Evolutionary conservation across 2,113 vertebrate species (phyloP).

Genomic region (Caracal caracal): DNA sequence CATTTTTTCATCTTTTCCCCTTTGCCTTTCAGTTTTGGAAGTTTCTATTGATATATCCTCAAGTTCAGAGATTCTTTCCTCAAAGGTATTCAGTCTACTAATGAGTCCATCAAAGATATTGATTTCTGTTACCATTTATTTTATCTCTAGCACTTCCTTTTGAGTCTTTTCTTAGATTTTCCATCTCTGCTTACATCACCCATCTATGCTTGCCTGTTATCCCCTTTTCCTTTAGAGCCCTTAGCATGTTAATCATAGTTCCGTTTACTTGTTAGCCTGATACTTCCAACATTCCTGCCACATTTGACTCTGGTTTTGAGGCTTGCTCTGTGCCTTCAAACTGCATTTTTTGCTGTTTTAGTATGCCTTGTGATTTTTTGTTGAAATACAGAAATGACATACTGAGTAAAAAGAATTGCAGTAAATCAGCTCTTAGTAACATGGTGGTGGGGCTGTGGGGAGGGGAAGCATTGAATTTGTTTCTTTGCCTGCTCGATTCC

Average conservation of each 20-base stretch:
- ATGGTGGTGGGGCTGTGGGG: rapidly evolving
- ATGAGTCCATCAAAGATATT: not conserved
- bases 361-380: not conserved
- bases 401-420: not conserved
- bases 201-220: not conserved
- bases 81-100: not conserved
- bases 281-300: not conserved
- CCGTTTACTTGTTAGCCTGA: not conserved
- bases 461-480: not conserved
- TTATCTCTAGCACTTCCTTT: not conserved
- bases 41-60: not conserved
- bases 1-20: not conserved
- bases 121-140: not conserved
- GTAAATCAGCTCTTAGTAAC: not conserved
- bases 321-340: not conserved
- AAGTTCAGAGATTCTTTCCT: not conserved
- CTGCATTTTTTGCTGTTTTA: not conserved
- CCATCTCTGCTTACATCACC: not conserved
- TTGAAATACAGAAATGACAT: not conserved
- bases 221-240: not conserved
- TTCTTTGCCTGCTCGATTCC: not conserved
- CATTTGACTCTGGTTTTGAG: not conserved
- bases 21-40: not conserved
- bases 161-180: not conserved
- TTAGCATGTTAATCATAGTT: not conserved